Evolutionary conservation across 2,797 vertebrate species (phyloP).

Genomic region (Sardinella longiceps): DNA sequence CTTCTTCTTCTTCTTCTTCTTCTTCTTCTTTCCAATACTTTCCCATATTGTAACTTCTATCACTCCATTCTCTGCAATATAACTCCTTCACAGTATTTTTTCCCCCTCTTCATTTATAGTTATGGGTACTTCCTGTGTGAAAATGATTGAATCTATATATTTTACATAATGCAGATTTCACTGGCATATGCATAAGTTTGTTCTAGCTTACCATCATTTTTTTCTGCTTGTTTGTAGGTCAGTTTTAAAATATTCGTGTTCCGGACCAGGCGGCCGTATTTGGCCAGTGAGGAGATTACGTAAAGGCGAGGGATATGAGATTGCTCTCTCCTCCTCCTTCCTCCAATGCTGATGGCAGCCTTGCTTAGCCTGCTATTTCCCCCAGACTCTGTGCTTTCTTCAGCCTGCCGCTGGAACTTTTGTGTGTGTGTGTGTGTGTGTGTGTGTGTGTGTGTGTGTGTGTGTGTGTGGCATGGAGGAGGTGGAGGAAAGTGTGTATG

Average conservation of each 20-base stretch:
- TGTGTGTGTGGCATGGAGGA: not conserved
- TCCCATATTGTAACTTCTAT: not conserved
- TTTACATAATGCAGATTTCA: not conserved
- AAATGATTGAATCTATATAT: not conserved
- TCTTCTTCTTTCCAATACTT: slow-evolving; percentile 1
- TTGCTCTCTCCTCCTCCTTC: slow-evolving; percentile 16
- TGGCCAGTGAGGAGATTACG: slow-evolving; percentile 44
- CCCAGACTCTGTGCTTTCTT: not conserved
- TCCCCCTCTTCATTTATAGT: not conserved
- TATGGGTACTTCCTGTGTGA: slow-evolving; percentile 3
- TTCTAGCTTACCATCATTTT: not conserved
- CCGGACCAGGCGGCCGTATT: slow-evolving; percentile 32
- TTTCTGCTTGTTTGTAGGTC: not conserved
- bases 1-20: slow-evolving; percentile 18
- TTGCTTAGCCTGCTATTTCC: slow-evolving; percentile 17
- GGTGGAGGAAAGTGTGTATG: not conserved
- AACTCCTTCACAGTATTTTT: not conserved
- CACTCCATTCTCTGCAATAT: not conserved
- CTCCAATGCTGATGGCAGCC: slow-evolving; percentile 35
- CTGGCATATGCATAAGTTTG: not conserved
- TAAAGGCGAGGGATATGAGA: slow-evolving; percentile 37
- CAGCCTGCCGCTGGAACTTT: not conserved
- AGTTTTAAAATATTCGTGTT: not conserved
- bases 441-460: not conserved
- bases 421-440: not conserved